Conservation (phyloP, 2,888 invertebrate species). For the Tuberolachnus salignus region DNA sequence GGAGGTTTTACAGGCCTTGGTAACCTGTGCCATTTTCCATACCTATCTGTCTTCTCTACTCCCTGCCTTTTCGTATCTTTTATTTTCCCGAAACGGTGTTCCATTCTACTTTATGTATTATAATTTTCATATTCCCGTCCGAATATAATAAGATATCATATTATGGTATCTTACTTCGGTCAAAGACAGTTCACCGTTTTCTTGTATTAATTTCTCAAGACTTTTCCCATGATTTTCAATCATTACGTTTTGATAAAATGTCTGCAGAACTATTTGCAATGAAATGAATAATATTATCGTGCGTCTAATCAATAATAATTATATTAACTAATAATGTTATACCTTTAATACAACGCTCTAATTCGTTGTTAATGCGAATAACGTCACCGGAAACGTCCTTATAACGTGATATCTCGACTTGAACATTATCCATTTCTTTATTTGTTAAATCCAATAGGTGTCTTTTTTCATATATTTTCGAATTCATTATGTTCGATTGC, state of each 20-base stretch:
- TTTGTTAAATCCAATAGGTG: neutral
- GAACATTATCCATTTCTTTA: neutral
- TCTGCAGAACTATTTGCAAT: neutral
- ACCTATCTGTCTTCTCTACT: neutral
- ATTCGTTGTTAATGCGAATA: neutral
- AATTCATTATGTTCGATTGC: neutral
- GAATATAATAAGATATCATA: neutral
- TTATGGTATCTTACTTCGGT: constrained; percentile 6
- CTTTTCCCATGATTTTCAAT: constrained; percentile 34
- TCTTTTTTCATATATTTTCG: neutral
- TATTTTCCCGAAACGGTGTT: neutral
- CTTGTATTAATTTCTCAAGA: constrained; percentile 8
- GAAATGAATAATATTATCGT: no score
- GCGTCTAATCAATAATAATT: no score
- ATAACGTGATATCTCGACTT: neutral
- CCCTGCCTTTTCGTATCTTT: neutral
- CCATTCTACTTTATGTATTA: neutral
- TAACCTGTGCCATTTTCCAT: neutral
- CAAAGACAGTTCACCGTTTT: neutral
- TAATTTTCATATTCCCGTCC: neutral
- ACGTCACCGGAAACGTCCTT: neutral
- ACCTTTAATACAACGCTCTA: constrained; percentile 8
- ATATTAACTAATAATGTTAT: neutral
- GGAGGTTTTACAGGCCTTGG: neutral
- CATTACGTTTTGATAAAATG: neutral